Conservation (phyloP, 2,113 vertebrate species). For the Pseudorhombus dupliciocellatus region DNA sequence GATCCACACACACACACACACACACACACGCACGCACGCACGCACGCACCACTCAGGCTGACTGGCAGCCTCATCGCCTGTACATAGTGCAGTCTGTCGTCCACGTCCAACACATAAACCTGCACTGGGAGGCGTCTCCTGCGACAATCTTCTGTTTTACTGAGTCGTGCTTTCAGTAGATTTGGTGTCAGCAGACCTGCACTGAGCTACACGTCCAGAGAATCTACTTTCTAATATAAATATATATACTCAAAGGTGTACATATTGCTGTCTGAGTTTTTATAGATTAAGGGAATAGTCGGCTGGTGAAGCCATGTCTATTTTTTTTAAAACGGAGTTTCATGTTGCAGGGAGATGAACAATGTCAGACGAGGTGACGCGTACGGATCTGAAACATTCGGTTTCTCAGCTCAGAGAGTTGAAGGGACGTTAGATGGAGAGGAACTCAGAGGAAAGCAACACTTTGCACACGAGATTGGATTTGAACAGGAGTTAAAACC, state of each 20-base stretch:
- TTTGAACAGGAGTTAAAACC: constrained; percentile 57
- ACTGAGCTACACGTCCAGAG: constrained; percentile 36
- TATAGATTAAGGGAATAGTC: constrained; percentile 78
- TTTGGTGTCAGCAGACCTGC: constrained; percentile 41
- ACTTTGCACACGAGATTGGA: constrained; percentile 70
- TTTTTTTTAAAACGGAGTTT: constrained; percentile 81
- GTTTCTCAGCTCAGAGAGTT: constrained; percentile 18
- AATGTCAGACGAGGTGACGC: constrained; percentile 43
- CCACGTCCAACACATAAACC: constrained; percentile 48
- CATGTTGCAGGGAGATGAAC: constrained; percentile 68
- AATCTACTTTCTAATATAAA: constrained; percentile 61
- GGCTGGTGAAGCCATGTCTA: constrained; percentile 80
- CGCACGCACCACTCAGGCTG: constrained; percentile 43
- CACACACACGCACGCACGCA: constrained; percentile 1
- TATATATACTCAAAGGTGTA: constrained; percentile 64
- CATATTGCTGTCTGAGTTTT: constrained; percentile 75
- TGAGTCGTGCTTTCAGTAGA: constrained; percentile 51
- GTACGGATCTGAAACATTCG: constrained; percentile 27
- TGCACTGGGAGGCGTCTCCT: constrained; percentile 60
- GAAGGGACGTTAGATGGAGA: constrained; percentile 32
- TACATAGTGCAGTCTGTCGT: constrained; percentile 61
- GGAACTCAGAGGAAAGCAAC: constrained; percentile 31
- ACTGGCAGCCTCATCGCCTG: constrained; percentile 57
- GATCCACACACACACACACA: constrained; percentile 39
- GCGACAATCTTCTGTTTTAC: constrained; percentile 57